phyloP scores from a whole-genome alignment of 2,113 vertebrate genomes.

The Oncorhynchus keta region DNA sequence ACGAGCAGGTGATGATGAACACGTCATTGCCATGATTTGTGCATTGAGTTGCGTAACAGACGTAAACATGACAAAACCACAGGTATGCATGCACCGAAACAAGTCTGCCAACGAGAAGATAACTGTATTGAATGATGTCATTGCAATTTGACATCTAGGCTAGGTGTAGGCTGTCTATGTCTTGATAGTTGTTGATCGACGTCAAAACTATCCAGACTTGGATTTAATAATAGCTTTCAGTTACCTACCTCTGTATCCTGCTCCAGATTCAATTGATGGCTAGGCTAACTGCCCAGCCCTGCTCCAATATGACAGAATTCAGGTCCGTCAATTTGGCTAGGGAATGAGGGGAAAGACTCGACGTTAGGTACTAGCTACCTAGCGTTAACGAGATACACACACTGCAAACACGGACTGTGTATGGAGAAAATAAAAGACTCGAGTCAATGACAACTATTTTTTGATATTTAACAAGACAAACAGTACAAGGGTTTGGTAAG shows the following conservation, averaged over 20 bases:
- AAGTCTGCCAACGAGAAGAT: too few relatives aligned
- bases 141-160: too few relatives aligned
- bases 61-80: too few relatives aligned
- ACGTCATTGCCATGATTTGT: too few relatives aligned
- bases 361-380: neutral
- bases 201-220: too few relatives aligned
- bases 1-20: too few relatives aligned
- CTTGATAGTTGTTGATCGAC: too few relatives aligned
- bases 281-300: slow-evolving; percentile 57
- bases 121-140: too few relatives aligned
- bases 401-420: neutral
- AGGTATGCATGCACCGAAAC: too few relatives aligned
- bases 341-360: neutral
- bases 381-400: neutral
- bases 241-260: slow-evolving; percentile 68
- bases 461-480: neutral
- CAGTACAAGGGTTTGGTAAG: slow-evolving; percentile 9
- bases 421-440: slow-evolving; percentile 1
- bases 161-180: too few relatives aligned
- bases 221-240: neutral
- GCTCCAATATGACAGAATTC: slow-evolving; percentile 25
- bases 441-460: slow-evolving; percentile 4
- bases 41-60: too few relatives aligned
- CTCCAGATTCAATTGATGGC: slow-evolving; percentile 69
- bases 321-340: neutral